Base-by-base conservation (phyloP, 2,797 vertebrate species). In the Sebastes itinus region DNA sequence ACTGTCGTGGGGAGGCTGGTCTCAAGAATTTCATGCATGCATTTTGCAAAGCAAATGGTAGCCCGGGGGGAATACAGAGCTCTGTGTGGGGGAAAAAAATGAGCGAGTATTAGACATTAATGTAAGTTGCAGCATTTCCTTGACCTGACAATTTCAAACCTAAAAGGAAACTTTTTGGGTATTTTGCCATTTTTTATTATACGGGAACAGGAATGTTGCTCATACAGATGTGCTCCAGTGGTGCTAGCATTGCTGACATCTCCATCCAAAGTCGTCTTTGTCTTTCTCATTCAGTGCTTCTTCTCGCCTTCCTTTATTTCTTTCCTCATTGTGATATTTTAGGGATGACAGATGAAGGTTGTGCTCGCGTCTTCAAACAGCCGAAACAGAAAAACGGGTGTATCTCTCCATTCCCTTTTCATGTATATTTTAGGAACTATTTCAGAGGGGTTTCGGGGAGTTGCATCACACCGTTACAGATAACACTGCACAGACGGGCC, bases 401-500 rank as follows among this genome's bases (percentile, higher is more conserved):
- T 86, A 90, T 87, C 81, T 85, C 90, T 86, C 85, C 56, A 33
- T 78, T 93, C 62, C 69, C 84, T 91, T 93, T 93, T 94, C 89
- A 91, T 93, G 93, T 94, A 90, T 94, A 95, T 95, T 91, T 93
- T 73, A 93, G 91, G 93, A 94, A 85, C 77, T 85, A 81, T 93
- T 94, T 94, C 92, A 93, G 81, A 91, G 83, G 88, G 85, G 88
- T 92, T 95, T 95, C 91, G 33, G 71, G 33, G 79, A 28, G 91
- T 96, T 96, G 75, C 87, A 88, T 94, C 89, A 83, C 86, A 38
- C 86, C 59, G 84, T 90, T 87, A 86, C 62, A 89, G 88, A 86
- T 91, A 91, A 89, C 91, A 85, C 55, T 60, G 71, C 32, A n/a
- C 85, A 73, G 87, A 84, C 85, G 66, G 87, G 23, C 58, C 74